Percentiles rank a stretch among this genome's conserved stretches.
Evolutionary conservation across 1,140 invertebrate species (phyloP).

Genomic region (Neodiprion pinetum): DNA sequence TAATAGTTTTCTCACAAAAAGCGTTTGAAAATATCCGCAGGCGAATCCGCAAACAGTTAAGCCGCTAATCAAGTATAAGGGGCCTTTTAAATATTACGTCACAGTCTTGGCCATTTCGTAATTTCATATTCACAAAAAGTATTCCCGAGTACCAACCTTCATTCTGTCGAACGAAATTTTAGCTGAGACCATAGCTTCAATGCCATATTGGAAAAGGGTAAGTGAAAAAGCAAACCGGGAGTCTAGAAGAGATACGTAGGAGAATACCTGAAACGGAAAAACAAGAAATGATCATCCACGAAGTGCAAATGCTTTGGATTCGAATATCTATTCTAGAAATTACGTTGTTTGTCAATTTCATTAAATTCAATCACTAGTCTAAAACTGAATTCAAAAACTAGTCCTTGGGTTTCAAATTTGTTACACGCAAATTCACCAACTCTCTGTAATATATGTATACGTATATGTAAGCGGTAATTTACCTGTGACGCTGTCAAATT

Average conservation of each 20-base stretch:
- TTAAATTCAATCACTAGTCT: too few relatives aligned
- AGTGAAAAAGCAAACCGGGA: constrained; percentile 53
- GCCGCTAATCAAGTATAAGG: too few relatives aligned
- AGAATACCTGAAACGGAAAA: constrained; percentile 52
- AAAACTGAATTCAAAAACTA: constrained; percentile 10
- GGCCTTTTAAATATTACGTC: too few relatives aligned
- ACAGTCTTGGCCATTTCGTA: too few relatives aligned
- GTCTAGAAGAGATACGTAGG: constrained; percentile 53
- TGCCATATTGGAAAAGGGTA: constrained; percentile 47
- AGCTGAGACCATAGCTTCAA: constrained; percentile 49
- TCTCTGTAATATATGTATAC: not conserved
- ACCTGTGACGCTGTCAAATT: constrained; percentile 71
- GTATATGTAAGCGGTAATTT: constrained; percentile 28
- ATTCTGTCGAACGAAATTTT: constrained; percentile 50
- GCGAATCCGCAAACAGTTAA: too few relatives aligned
- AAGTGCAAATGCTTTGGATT: too few relatives aligned
- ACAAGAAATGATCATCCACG: not conserved
- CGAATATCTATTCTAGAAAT: too few relatives aligned
- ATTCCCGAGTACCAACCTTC: constrained; percentile 43
- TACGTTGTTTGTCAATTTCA: too few relatives aligned
- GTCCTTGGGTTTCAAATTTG: not conserved
- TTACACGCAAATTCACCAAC: constrained; percentile 1
- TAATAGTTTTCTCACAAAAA: too few relatives aligned
- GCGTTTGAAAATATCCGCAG: too few relatives aligned
- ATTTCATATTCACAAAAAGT: not conserved